Conservation (phyloP, 2,113 vertebrate species). For the Aphyosemion australe region DNA sequence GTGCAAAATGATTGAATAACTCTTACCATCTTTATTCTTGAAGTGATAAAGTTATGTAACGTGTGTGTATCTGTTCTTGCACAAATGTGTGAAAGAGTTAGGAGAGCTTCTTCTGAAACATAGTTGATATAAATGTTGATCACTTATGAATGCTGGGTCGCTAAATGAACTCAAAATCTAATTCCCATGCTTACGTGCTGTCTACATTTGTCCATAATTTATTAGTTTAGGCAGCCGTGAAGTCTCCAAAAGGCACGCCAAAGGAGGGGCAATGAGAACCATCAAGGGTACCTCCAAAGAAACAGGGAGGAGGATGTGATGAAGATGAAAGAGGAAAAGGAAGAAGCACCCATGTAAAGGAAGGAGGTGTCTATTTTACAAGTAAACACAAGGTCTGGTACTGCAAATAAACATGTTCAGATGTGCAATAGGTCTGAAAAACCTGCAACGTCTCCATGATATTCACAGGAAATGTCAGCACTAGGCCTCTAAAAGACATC, state of each 20-base stretch:
- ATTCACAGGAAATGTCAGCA: slow-evolving; percentile 25
- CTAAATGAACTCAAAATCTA: slow-evolving; percentile 34
- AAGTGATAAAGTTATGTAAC: slow-evolving; percentile 1
- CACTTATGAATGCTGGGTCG: slow-evolving; percentile 52
- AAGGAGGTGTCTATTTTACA: slow-evolving; percentile 31
- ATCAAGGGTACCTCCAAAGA: slow-evolving; percentile 31
- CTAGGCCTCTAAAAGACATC: slow-evolving; percentile 4
- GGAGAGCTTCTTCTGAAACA: slow-evolving; percentile 39
- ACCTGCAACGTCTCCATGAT: slow-evolving; percentile 19
- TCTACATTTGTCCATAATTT: slow-evolving; percentile 43
- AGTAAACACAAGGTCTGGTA: slow-evolving; percentile 21
- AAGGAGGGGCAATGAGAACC: slow-evolving; percentile 41
- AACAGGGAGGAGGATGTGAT: slow-evolving; percentile 44
- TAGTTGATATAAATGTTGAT: slow-evolving; percentile 62
- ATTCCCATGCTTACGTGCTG: slow-evolving; percentile 37
- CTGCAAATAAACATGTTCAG: slow-evolving; percentile 41
- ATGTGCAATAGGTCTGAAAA: slow-evolving; percentile 48
- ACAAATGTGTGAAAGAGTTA: slow-evolving; percentile 35
- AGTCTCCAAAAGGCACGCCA: slow-evolving; percentile 6
- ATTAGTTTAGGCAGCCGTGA: slow-evolving; percentile 19
- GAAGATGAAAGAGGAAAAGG: slow-evolving; percentile 42
- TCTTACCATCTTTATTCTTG: not conserved
- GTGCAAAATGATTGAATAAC: not conserved
- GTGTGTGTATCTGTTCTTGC: not conserved
- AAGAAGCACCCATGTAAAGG: slow-evolving; percentile 11